Conservation (phyloP, 2,888 invertebrate species). For the Cancer borealis region DNA sequence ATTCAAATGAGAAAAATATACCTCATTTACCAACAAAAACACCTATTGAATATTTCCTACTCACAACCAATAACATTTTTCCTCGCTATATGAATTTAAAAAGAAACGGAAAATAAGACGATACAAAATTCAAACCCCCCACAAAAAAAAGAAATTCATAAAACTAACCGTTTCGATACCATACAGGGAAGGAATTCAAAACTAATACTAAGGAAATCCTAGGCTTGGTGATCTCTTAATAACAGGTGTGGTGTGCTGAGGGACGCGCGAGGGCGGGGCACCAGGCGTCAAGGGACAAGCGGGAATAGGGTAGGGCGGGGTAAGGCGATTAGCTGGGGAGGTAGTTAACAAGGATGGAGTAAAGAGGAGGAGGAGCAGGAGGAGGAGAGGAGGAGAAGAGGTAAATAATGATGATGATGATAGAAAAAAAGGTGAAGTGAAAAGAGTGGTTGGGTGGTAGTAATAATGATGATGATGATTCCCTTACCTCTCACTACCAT, state of each 20-base stretch:
- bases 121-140: background rate
- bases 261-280: constrained; percentile 1
- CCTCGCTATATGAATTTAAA: background rate
- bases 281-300: background rate
- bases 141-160: background rate
- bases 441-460: background rate
- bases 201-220: constrained; percentile 15
- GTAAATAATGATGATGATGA: background rate
- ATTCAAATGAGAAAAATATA: too few species aligned
- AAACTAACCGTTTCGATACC: background rate
- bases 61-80: background rate
- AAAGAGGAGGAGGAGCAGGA: background rate
- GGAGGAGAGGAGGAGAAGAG: background rate
- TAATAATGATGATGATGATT: too few species aligned
- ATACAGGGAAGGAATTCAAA: background rate
- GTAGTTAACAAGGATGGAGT: constrained; percentile 12
- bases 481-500: too few species aligned
- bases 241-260: background rate
- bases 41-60: too few species aligned
- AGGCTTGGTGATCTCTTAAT: constrained; percentile 14
- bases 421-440: background rate
- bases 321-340: constrained; percentile 6
- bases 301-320: background rate
- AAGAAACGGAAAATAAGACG: background rate
- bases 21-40: too few species aligned